Percentiles rank a stretch among this genome's conserved stretches.
These are phyloP conservation scores for Mola mola DNA, from an alignment of 2,113 vertebrate species.

Conservation along the genomic window DNA sequence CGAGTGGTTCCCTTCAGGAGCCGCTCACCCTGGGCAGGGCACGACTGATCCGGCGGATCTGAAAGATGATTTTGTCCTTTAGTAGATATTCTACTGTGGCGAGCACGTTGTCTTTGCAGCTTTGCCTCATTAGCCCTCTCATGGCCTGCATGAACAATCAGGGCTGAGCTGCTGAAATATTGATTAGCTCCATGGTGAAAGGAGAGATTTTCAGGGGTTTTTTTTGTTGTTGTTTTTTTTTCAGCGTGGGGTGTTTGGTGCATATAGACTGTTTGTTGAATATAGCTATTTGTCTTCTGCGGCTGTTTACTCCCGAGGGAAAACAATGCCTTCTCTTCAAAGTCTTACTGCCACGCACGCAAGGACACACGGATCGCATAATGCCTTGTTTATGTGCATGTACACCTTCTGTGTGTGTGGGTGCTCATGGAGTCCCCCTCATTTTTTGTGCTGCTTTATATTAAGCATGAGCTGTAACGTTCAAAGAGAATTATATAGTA, in stretches of 20 bases:
- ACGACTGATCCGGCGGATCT: slow-evolving; percentile 45
- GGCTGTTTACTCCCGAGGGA: slow-evolving; percentile 59
- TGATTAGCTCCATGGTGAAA: slow-evolving; percentile 64
- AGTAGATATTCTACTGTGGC: slow-evolving; percentile 51
- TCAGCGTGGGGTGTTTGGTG: slow-evolving; percentile 23
- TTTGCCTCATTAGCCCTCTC: slow-evolving; percentile 66
- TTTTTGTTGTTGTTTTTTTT: slow-evolving; percentile 2
- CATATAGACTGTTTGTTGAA: slow-evolving; percentile 53
- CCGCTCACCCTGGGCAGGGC: slow-evolving; percentile 36
- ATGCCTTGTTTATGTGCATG: slow-evolving; percentile 23
- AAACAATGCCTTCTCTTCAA: slow-evolving; percentile 60
- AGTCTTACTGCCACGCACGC: slow-evolving; percentile 47
- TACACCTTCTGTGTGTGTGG: slow-evolving; percentile 4
- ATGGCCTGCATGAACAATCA: slow-evolving; percentile 69
- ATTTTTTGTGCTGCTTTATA: slow-evolving; percentile 58
- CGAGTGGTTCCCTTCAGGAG: slow-evolving; percentile 47
- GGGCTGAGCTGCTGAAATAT: slow-evolving; percentile 71
- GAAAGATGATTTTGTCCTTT: slow-evolving; percentile 59
- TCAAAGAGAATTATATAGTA: slow-evolving; percentile 75
- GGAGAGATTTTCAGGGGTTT: slow-evolving; percentile 7
- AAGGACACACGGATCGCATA: slow-evolving; percentile 54
- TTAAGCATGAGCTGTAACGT: slow-evolving; percentile 34
- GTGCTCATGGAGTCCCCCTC: slow-evolving; percentile 41
- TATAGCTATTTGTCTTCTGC: slow-evolving; percentile 52
- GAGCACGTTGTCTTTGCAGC: slow-evolving; percentile 63